Percentiles rank a stretch among this genome's conserved stretches.
Evolutionary conservation across 2,113 vertebrate species (phyloP).

Genomic region (Chauna torquata): DNA sequence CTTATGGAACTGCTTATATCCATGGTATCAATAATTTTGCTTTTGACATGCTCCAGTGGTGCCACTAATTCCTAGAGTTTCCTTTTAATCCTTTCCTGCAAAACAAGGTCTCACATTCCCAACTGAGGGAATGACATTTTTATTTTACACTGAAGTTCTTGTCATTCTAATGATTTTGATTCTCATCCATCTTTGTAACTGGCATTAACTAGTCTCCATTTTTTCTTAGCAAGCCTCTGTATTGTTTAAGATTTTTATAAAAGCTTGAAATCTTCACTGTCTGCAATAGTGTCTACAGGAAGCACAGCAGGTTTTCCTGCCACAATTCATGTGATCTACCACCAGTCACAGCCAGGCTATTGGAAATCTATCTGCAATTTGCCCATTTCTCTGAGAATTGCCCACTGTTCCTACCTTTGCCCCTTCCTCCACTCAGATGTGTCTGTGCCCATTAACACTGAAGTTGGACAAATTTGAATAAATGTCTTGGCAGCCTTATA

Average conservation of each 20-base stretch:
- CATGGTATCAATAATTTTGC: background rate
- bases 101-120: background rate
- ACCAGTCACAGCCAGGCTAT: background rate
- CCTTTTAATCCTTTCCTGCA: background rate
- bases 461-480: background rate
- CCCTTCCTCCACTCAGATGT: background rate
- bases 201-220: background rate
- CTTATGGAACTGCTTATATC: background rate
- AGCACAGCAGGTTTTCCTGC: background rate
- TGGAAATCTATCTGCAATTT: background rate
- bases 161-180: background rate
- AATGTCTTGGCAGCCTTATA: background rate
- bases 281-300: background rate
- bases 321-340: background rate
- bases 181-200: background rate
- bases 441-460: background rate
- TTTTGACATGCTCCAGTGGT: background rate
- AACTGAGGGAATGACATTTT: background rate
- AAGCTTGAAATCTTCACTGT: background rate
- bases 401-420: background rate
- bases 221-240: background rate
- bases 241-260: background rate
- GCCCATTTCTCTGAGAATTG: background rate
- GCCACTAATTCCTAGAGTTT: background rate
- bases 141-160: background rate